These are phyloP conservation scores for Drosophila orena DNA, from an alignment of 1,140 invertebrate genomes.

Conservation along the genomic window DNA sequence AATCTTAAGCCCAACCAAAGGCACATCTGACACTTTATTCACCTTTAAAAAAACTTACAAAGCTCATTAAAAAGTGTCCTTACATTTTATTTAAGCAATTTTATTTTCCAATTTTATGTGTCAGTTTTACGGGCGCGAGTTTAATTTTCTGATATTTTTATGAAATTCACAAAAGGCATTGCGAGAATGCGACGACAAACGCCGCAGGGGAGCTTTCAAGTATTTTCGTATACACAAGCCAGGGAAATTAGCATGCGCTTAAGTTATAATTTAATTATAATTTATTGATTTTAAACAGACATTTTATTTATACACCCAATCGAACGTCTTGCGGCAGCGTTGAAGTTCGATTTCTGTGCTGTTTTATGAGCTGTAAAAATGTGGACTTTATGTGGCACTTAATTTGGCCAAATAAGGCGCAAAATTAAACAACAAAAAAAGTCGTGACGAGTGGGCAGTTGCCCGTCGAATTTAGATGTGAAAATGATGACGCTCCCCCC, in stretches of 20 bases:
- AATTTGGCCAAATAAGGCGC: constrained; percentile 58
- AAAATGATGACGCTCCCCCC: constrained; percentile 15
- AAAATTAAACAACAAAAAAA: constrained; percentile 30
- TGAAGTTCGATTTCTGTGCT: constrained; percentile 65
- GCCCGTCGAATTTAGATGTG: constrained; percentile 8
- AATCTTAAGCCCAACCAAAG: neutral
- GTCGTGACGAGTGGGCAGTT: constrained; percentile 34
- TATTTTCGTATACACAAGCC: constrained; percentile 24
- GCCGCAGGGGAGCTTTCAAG: constrained; percentile 47
- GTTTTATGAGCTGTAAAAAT: constrained; percentile 83
- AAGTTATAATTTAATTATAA: constrained; percentile 83
- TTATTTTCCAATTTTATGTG: constrained; percentile 44
- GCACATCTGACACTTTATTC: constrained; percentile 7
- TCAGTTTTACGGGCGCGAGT: constrained; percentile 57
- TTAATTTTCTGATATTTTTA: constrained; percentile 64
- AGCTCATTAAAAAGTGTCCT: constrained; percentile 9
- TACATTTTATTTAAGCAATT: constrained; percentile 41
- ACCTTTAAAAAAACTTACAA: neutral
- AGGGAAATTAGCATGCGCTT: constrained; percentile 73
- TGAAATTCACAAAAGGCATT: constrained; percentile 43
- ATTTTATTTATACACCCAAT: constrained; percentile 58
- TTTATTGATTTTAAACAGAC: constrained; percentile 77
- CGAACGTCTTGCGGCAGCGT: constrained; percentile 62
- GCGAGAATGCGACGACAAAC: constrained; percentile 65
- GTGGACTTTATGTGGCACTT: constrained; percentile 72